Evolutionary conservation across 1,140 invertebrate species (phyloP).

Genomic region (Microplitis demolitor): DNA sequence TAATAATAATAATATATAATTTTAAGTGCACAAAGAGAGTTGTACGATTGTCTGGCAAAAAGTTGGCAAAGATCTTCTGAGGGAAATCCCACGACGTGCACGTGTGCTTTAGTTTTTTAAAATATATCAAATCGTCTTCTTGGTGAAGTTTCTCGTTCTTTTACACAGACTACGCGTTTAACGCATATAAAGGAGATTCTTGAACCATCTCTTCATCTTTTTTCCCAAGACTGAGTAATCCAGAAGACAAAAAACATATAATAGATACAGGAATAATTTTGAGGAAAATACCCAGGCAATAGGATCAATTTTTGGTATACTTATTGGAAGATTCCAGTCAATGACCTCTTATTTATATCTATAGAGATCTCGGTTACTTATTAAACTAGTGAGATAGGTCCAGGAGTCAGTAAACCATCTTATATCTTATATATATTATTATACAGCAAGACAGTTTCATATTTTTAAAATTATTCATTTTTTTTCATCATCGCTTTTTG

Average conservation of each 20-base stretch:
- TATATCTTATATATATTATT: background rate
- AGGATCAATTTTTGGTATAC: background rate
- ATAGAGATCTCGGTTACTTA: background rate
- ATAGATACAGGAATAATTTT: too few species aligned
- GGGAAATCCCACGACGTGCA: background rate
- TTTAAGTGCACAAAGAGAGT: background rate
- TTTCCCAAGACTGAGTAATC: background rate
- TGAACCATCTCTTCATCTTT: background rate
- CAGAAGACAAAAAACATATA: background rate
- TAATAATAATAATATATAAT: background rate
- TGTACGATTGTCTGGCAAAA: background rate
- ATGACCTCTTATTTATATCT: background rate
- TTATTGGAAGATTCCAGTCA: background rate
- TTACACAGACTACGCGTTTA: background rate
- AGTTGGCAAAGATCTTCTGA: background rate
- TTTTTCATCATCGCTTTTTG: background rate
- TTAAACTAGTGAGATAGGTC: constrained; percentile 19
- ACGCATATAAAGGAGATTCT: background rate
- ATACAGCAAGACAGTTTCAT: background rate
- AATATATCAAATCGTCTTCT: background rate
- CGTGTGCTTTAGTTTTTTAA: background rate
- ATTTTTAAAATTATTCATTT: constrained; percentile 9
- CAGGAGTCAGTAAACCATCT: constrained; percentile 6
- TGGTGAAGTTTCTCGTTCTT: background rate
- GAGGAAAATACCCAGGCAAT: background rate